Evolutionary conservation across 2,113 vertebrate genomes (phyloP), one percentile per base, ranked within the genome.

Genomic region (Carlito syrichta): DNA sequence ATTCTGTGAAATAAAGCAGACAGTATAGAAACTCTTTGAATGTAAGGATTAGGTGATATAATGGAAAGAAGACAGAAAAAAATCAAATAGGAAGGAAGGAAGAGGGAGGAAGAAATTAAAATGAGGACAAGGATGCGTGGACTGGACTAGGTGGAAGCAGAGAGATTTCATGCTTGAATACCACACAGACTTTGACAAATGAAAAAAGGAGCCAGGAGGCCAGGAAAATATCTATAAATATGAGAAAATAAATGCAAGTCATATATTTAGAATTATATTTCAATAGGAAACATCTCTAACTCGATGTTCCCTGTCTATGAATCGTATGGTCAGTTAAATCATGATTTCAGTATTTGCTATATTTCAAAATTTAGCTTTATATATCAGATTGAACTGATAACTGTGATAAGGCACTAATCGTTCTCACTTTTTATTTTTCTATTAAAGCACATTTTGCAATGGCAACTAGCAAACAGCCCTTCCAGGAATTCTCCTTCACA

Each of bases 211-310:
- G 27, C 16, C 87, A 87, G 48, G 52, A 71, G 54, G 12, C 45
- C 76, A 96, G 54, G 38, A 74, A 83, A 86, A 94, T 25, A 66
- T 48, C 17, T 30, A 73, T 66, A 94, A 90, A 56, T 79, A 89
- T 54, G 60, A 95, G 38, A 58, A 94, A 79, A 62, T 81, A 89
- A 86, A 86, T 50, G 32, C 7, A 92, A 14, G 3, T 4, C 13
- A 92, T 93, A 95, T 19, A 35, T 43, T 87, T 19, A n/a, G 83
- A 81, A 40, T 85, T 89, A 50, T 38, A 89, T 58, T 84, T 83
- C 35, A 16, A 66, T 22, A 17, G n/a, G 95, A 97, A 97, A 79
- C 16, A 60, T 54, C 14, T 79, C 79, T 86, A 88, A 68, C 23
- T 22, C 93, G 71, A 54, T 38, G 13, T 74, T 60, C 6, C 12